phyloP scores from a whole-genome alignment of 1,140 invertebrate genomes.

The Euborellia annulipes region DNA sequence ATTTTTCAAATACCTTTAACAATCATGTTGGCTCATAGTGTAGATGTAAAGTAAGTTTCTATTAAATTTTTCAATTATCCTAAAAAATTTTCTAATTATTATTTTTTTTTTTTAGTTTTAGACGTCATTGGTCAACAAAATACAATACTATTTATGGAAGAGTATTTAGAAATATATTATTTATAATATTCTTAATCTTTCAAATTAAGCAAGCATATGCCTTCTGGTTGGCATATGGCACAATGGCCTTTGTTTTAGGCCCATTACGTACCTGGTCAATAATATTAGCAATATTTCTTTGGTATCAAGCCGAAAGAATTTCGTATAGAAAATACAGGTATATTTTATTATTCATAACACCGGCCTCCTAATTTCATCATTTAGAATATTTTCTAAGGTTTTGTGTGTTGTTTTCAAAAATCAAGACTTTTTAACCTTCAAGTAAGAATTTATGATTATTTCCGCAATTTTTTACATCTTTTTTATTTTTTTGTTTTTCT shows the following conservation, averaged over 20 bases:
- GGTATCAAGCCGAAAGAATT: constrained; percentile 31
- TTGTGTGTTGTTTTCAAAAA: no score
- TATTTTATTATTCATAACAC: no score
- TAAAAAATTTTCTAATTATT: constrained; percentile 6
- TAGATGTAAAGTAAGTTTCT: constrained; percentile 35
- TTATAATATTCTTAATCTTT: constrained; percentile 40
- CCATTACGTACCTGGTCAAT: constrained; percentile 68
- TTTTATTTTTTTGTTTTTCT: no score
- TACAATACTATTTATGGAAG: constrained; percentile 17
- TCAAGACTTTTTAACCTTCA: no score
- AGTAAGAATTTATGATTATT: no score
- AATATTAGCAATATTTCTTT: constrained; percentile 45
- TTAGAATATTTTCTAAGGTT: no score
- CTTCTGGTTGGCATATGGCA: constrained; percentile 70
- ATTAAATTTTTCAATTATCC: constrained; percentile 22
- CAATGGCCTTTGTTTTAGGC: constrained; percentile 55
- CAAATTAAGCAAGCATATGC: constrained; percentile 58
- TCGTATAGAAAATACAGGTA: no score
- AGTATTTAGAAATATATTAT: constrained; percentile 32
- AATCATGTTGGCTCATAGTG: constrained; percentile 43
- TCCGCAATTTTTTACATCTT: no score
- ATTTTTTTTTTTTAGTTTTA: constrained; percentile 17
- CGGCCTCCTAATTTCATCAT: no score
- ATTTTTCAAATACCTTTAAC: constrained; percentile 55
- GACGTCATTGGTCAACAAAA: neutral